Evolutionary conservation across 2,113 vertebrate species (phyloP).

Genomic region (Baryphthengus martii): DNA sequence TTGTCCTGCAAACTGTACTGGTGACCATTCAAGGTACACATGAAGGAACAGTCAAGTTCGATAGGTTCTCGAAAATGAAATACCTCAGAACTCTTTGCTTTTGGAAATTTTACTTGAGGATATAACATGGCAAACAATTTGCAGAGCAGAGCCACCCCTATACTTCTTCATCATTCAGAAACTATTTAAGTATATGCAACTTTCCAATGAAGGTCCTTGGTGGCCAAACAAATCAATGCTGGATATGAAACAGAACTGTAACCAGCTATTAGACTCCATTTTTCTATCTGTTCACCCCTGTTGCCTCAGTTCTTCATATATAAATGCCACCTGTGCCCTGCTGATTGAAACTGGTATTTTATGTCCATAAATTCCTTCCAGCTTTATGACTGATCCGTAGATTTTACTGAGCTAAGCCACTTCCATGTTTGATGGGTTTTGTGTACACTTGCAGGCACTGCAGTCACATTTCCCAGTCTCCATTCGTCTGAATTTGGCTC

Average conservation of each 20-base stretch:
- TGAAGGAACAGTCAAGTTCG: fast-evolving
- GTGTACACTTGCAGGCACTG: background rate
- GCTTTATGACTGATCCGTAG: background rate
- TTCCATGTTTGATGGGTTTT: background rate
- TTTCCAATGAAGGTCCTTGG: background rate
- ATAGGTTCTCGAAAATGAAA: background rate
- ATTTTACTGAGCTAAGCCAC: background rate
- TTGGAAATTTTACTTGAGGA: background rate
- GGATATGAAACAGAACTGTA: too few species aligned
- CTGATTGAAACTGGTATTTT: background rate
- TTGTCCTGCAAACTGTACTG: background rate
- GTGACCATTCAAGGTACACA: background rate
- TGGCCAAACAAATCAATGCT: background rate
- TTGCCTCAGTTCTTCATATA: background rate
- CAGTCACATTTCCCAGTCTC: background rate
- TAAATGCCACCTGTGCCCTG: background rate
- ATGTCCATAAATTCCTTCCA: background rate
- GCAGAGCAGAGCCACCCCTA: background rate
- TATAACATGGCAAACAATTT: background rate
- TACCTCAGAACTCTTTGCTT: background rate
- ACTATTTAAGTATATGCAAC: background rate
- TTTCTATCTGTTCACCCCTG: background rate
- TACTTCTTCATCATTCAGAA: background rate
- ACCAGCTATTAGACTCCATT: background rate
- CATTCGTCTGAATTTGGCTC: background rate